Percentiles rank a stretch among this genome's conserved stretches.
Evolutionary conservation across 2,797 vertebrate genomes (phyloP).

Genomic region (Phrynocephalus forsythii): DNA sequence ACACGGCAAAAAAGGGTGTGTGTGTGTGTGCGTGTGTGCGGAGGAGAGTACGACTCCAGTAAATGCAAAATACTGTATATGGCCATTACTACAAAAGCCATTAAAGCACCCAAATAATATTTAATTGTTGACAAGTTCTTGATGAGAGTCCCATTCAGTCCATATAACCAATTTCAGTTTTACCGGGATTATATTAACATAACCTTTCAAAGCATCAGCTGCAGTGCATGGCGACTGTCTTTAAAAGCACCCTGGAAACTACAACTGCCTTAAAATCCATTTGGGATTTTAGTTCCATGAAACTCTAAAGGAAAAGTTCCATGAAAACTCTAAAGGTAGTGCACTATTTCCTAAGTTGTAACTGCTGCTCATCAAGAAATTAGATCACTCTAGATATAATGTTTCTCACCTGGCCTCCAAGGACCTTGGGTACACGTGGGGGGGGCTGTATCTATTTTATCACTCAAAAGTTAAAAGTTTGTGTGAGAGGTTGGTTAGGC

Average conservation of each 20-base stretch:
- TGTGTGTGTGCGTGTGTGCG: too few relatives aligned
- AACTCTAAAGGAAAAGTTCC: not conserved
- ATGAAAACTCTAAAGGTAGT: not conserved
- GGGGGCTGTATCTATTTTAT: not conserved
- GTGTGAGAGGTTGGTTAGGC: too few relatives aligned
- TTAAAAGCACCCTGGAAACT: not conserved
- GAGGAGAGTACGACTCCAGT: not conserved
- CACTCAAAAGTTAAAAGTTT: not conserved
- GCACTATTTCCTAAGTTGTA: not conserved
- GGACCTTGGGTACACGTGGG: not conserved
- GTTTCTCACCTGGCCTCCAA: too few relatives aligned
- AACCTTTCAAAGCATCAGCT: not conserved
- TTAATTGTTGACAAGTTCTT: not conserved
- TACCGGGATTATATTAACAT: not conserved
- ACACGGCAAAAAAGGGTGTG: not conserved
- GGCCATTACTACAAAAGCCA: not conserved
- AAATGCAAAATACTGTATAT: not conserved
- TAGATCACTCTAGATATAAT: too few relatives aligned
- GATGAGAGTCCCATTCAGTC: not conserved
- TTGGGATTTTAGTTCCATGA: not conserved
- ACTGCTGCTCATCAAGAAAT: not conserved
- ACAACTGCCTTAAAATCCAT: not conserved
- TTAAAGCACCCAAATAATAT: not conserved
- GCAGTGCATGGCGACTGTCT: not conserved
- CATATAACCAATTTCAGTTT: not conserved